Evolutionary conservation across 2,888 invertebrate genomes (phyloP), one percentile per base, ranked within the genome.

Genomic region (Geophilus truncorum): DNA sequence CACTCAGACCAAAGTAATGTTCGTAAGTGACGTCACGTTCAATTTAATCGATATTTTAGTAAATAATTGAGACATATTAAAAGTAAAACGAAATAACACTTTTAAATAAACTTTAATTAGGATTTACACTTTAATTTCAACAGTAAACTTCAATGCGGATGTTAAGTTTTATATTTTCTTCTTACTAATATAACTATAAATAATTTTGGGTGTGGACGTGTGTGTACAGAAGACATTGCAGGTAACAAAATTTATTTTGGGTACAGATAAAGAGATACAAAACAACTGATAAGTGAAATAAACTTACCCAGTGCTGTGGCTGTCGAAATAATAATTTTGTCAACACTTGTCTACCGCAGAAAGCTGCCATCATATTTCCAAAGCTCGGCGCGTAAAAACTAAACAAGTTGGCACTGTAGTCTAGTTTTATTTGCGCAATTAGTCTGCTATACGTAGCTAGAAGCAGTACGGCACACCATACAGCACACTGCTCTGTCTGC

Each of bases 161-260:
- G n/a, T n/a, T n/a, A n/a, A n/a, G n/a, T n/a, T n/a, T n/a, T 15
- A 6, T 45, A 45, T 45, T 45, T 45, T 45, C 18, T n/a, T n/a
- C 18, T 2, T 1, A n/a, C 45, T 40, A 40, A n/a, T 45, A 45
- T n/a, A 45, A 45, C 45, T 45, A 45, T 45, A 45, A 45, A 45
- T 45, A 45, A 45, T 45, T 62, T 62, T 62, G 62, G 62, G 62
- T 62, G 62, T 62, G 62, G 62, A n/a, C n/a, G n/a, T n/a, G n/a
- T n/a, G n/a, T 62, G 25, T 1, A 18, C 15, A 9, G 23, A 9
- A 7, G 7, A 18, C 15, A 15, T n/a, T 21, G 62, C 62, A 62
- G 25, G 62, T 62, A 62, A 6, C 4, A 62, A 62, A 23, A 7
- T 45, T 45, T 3, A n/a, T n/a, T 45, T 45, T 18, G 6, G 45